These are phyloP conservation scores for Craterocephalus amniculus DNA, from an alignment of 2,797 vertebrate species.

Conservation along the genomic window DNA sequence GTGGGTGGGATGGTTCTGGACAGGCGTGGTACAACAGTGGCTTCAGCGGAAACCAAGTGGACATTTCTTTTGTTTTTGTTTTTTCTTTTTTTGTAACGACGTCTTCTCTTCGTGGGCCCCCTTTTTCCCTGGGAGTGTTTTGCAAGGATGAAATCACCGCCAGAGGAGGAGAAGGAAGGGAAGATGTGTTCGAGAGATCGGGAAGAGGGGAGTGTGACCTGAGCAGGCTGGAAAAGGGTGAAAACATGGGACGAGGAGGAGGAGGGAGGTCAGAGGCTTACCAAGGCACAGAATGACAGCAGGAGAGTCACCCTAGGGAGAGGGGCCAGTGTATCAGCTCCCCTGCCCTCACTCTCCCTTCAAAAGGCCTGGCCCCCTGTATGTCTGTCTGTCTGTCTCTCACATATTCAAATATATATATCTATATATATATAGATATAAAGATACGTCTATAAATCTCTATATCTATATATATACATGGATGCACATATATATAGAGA, in stretches of 20 bases:
- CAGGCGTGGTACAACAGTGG: slow-evolving; percentile 32
- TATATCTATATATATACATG: slow-evolving; percentile 39
- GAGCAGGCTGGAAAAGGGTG: slow-evolving; percentile 54
- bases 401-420: slow-evolving; percentile 53
- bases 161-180: slow-evolving; percentile 15
- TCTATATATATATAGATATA: slow-evolving; percentile 57
- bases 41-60: slow-evolving; percentile 55
- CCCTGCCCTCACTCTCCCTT: slow-evolving; percentile 80
- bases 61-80: neutral
- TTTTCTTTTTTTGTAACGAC: slow-evolving; percentile 9
- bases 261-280: slow-evolving; percentile 86
- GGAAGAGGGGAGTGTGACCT: slow-evolving; percentile 57
- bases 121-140: slow-evolving; percentile 56
- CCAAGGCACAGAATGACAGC: slow-evolving; percentile 94
- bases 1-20: no score
- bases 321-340: slow-evolving; percentile 71
- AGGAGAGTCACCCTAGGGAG: slow-evolving; percentile 88
- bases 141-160: slow-evolving; percentile 41
- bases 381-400: slow-evolving; percentile 56
- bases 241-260: slow-evolving; percentile 41
- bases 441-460: slow-evolving; percentile 56
- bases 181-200: slow-evolving; percentile 1
- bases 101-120: slow-evolving; percentile 61
- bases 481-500: slow-evolving; percentile 62
- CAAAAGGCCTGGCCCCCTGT: slow-evolving; percentile 83